Evolutionary conservation across 2,888 invertebrate species (phyloP).

Genomic region (Anaspis maculata): DNA sequence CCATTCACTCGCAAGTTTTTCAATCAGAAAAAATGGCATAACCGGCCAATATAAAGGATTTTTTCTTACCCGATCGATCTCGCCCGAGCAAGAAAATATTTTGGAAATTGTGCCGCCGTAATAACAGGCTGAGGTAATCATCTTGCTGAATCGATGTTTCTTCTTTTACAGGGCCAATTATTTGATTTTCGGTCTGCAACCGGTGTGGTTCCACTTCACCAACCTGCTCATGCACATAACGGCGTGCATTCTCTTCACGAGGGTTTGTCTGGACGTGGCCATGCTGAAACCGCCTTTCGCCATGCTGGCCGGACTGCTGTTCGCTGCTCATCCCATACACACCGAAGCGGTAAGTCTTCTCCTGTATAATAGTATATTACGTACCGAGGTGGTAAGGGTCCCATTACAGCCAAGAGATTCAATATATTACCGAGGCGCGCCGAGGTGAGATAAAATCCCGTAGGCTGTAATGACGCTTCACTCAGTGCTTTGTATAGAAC

Average conservation of each 20-base stretch:
- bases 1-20: no score
- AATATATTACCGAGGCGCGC: no score
- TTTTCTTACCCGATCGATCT: no score
- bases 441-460: no score
- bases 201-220: constrained; percentile 72
- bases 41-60: no score
- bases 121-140: constrained; percentile 2
- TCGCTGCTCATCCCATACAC: constrained; percentile 82
- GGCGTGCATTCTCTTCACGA: constrained; percentile 64
- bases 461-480: no score
- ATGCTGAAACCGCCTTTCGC: constrained; percentile 62
- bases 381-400: no score
- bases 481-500: no score
- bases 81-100: background rate
- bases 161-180: constrained; percentile 64
- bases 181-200: constrained; percentile 58
- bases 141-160: constrained; percentile 11
- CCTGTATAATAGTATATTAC: no score
- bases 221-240: constrained; percentile 70
- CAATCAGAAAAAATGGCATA: no score
- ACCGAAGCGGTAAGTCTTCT: constrained; percentile 79
- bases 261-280: constrained; percentile 59
- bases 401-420: no score
- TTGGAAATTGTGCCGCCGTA: background rate
- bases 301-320: constrained; percentile 64